Conservation (phyloP, 35 echinoderm and acorn worm genomes). For the Ophiothrix spiculata region DNA sequence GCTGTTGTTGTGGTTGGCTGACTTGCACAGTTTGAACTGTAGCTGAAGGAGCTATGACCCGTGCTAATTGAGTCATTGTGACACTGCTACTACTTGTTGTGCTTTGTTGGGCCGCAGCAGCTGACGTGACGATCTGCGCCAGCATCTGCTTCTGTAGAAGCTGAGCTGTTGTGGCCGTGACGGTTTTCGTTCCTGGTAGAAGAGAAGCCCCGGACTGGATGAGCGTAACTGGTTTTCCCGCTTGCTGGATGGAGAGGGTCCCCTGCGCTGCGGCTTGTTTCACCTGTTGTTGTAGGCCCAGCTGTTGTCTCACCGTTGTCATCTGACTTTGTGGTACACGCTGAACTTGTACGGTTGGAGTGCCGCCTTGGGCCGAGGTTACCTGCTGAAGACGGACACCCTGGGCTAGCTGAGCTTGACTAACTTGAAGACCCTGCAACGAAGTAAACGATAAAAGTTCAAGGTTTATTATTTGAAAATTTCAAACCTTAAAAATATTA, state of each 20-base stretch:
- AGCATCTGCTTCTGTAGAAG: slow-evolving; percentile 56
- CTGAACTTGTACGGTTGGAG: slow-evolving; percentile 57
- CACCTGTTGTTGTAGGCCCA: slow-evolving; percentile 55
- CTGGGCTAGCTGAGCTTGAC: slow-evolving; percentile 40
- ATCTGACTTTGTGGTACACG: slow-evolving; percentile 55
- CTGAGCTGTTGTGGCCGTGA: slow-evolving; percentile 17
- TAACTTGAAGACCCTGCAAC: not conserved
- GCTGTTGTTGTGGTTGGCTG: not conserved
- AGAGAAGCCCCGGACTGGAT: slow-evolving; percentile 66
- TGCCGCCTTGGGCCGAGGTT: slow-evolving; percentile 11
- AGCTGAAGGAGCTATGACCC: slow-evolving; percentile 36
- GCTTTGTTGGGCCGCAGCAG: slow-evolving; percentile 27
- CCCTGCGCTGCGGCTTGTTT: slow-evolving; percentile 31
- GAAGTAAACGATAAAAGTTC: not conserved
- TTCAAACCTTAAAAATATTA: too few relatives aligned
- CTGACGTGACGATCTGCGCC: slow-evolving; percentile 60
- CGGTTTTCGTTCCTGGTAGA: slow-evolving; percentile 57
- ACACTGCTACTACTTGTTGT: slow-evolving; percentile 9
- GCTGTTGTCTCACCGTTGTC: slow-evolving; percentile 77
- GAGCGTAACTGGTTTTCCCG: slow-evolving; percentile 87
- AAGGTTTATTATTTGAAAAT: not conserved
- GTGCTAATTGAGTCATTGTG: slow-evolving; percentile 55
- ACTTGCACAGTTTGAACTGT: slow-evolving; percentile 24
- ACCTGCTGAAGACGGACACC: slow-evolving; percentile 53
- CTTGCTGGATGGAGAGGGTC: slow-evolving; percentile 78